A percentile compares a stretch with the other conserved stretches of the same genome.
Conservation (phyloP, 2,888 invertebrate species). For the Trachelus iudaicus region DNA sequence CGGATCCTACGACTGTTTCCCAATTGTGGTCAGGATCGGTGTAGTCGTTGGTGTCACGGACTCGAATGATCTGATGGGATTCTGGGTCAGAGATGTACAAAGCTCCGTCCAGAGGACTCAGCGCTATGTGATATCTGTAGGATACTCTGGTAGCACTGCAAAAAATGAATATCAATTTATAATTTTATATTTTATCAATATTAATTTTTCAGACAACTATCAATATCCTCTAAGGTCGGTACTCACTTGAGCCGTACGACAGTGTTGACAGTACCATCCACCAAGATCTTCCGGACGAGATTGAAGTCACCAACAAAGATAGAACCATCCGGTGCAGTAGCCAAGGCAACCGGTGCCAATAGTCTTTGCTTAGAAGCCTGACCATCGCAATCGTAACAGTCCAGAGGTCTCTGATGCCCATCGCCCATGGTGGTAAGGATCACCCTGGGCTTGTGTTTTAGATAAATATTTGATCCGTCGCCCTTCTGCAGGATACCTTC, state of each 20-base stretch:
- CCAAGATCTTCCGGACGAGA: slow-evolving; percentile 86
- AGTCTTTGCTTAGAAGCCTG: slow-evolving; percentile 83
- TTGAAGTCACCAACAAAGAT: slow-evolving; percentile 97
- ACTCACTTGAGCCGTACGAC: slow-evolving; percentile 85
- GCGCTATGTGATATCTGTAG: slow-evolving; percentile 95
- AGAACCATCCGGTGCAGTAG: slow-evolving; percentile 92
- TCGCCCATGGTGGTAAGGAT: slow-evolving; percentile 93
- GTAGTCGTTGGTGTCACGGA: slow-evolving; percentile 84
- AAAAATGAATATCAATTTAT: slow-evolving; percentile 14
- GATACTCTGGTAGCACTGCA: slow-evolving; percentile 90
- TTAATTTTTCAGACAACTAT: background rate
- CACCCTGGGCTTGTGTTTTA: slow-evolving; percentile 92
- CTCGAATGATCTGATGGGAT: slow-evolving; percentile 91
- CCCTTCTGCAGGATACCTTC: slow-evolving; percentile 98
- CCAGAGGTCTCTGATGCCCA: slow-evolving; percentile 87
- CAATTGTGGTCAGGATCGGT: slow-evolving; percentile 91
- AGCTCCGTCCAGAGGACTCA: slow-evolving; percentile 93
- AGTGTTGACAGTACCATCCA: slow-evolving; percentile 85
- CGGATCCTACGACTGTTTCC: slow-evolving; percentile 95
- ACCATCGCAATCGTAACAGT: slow-evolving; percentile 86
- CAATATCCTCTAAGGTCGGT: background rate
- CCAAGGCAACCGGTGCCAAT: slow-evolving; percentile 91
- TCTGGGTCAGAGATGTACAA: slow-evolving; percentile 97
- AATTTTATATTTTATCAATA: too few relatives aligned
- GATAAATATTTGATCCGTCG: slow-evolving; percentile 94